A percentile compares a stretch with the other conserved stretches of the same genome.
phyloP scores from a whole-genome alignment of 2,888 invertebrate genomes.

The Hydraecia micacea region DNA sequence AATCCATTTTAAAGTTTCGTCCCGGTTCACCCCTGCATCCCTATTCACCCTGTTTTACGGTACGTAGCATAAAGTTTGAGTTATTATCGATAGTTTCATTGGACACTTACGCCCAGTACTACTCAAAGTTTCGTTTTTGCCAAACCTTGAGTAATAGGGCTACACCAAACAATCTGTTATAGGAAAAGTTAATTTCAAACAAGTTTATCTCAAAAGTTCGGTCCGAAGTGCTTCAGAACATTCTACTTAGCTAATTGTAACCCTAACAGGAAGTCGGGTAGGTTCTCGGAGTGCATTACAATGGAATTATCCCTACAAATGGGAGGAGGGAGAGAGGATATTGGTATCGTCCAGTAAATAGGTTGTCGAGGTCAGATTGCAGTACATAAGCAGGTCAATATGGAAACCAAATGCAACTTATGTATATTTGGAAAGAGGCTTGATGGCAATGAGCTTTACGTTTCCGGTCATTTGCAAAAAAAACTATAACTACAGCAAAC shows the following conservation, averaged over 20 bases:
- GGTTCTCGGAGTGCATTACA: background rate
- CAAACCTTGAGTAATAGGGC: background rate
- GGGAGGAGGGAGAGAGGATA: background rate
- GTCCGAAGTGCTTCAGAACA: background rate
- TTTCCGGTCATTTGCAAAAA: background rate
- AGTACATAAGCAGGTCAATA: background rate
- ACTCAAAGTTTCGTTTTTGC: background rate
- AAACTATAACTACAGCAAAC: background rate
- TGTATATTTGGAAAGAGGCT: background rate
- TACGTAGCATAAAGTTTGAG: background rate
- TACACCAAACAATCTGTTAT: constrained; percentile 2
- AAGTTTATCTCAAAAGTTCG: constrained; percentile 8
- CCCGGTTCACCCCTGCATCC: no score
- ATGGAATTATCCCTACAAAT: constrained; percentile 1
- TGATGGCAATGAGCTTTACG: background rate
- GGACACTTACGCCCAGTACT: no score
- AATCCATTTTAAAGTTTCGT: no score
- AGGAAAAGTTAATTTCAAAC: background rate
- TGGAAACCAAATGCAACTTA: no score
- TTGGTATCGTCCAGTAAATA: background rate
- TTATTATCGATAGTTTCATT: background rate
- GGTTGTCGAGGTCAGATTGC: background rate
- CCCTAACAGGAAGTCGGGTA: background rate
- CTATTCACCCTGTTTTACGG: no score
- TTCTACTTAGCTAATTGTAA: constrained; percentile 1